Base-by-base conservation (phyloP, 2,888 invertebrate genomes). In the Ormyrus rosae region DNA sequence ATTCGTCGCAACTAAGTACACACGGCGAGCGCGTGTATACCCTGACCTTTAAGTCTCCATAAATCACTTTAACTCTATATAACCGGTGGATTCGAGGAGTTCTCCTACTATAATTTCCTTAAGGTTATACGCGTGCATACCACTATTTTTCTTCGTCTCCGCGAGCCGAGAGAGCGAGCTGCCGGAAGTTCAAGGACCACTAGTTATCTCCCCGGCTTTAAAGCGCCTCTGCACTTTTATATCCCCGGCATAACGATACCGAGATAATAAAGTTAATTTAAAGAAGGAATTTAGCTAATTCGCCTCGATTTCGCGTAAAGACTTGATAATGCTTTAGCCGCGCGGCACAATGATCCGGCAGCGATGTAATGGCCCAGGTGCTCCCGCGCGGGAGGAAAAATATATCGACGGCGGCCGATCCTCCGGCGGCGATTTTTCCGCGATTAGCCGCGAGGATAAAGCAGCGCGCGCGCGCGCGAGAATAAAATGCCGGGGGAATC, bases 131-230 rank as follows among this genome's bases (percentile, higher is more conserved):
- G 34, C 34, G 34, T 4, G 34, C 34, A 4, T 34, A 4, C 34
- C 3, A 4, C 34, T 4, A 34, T 34, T 34, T 34, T 34, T 34
- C 34, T 4, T 34, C 34, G 34, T 34, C 34, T 4, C 34, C 34
- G 34, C 3, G 34, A 60, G 19, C n/a, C 50, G 34, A 61, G 50
- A 53, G 9, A 5, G 53, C 2, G 13, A 11, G n/a, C 13, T 48
- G 34, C 50, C 46, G 65, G 56, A 72, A 60, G 55, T 73, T 73
- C 73, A 65, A 65, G 73, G 65, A 56, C 65, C 65, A 74, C 65
- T 74, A 48, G 63, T 19, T 56, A 65, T 58, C 34, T 34, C 34
- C 65, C 73, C 73, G 73, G 55, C 48, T 13, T 5, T 10, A 8
- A 68, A 68, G 55, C 10, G 45, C 55, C 4, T 10, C 4, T 10